Base-by-base conservation (phyloP, 2,888 invertebrate genomes). In the Schrankia costaestrigalis region DNA sequence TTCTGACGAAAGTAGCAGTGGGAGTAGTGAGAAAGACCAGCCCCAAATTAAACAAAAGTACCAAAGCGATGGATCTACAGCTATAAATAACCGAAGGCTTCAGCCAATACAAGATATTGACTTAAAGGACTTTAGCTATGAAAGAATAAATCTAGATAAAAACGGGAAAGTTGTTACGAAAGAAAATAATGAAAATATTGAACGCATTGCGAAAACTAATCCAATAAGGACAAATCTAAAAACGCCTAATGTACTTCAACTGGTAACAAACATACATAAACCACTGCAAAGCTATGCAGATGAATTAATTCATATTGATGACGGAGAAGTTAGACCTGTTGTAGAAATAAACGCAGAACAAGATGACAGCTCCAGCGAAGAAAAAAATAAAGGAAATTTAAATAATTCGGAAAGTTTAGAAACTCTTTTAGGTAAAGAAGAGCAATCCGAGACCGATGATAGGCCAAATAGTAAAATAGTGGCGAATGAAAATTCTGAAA, bases 261-360 rank as follows among this genome's bases (percentile, higher is more conserved):
- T 27, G 24, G 37, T 15, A 36, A 64, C 26, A 43, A 47, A 29
- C 49, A 53, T 34, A 48, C 41, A 29, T 21, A 33, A 44, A 14
- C 47, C 46, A 21, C 53, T 45, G 9, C 56, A 62, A 36, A 43
- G 31, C 6, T 54, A 43, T 36, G 53, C 61, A 33, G 59, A 60
- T 26, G 52, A 53, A 41, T 62, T 64, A 26, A 53, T 68, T 22
- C 57, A 63, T 15, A 71, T 79, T 27, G 77, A 84, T 46, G 77
- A 80, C 21, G 84, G 67, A 13, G 82, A 83, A 68, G 63, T 83
- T 1, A 82, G 73, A 55, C 85, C 87, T 23, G 86, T 86, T 5
- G 71, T 83, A 11, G 86, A 87, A 71, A 67, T 79, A 11, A 75
- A 74, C 46, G 57, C 59, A 24, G 78, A 80, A 41, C 56, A 48